These are phyloP conservation scores for Campaea margaritaria DNA, from an alignment of 2,888 invertebrate genomes.

Conservation along the genomic window DNA sequence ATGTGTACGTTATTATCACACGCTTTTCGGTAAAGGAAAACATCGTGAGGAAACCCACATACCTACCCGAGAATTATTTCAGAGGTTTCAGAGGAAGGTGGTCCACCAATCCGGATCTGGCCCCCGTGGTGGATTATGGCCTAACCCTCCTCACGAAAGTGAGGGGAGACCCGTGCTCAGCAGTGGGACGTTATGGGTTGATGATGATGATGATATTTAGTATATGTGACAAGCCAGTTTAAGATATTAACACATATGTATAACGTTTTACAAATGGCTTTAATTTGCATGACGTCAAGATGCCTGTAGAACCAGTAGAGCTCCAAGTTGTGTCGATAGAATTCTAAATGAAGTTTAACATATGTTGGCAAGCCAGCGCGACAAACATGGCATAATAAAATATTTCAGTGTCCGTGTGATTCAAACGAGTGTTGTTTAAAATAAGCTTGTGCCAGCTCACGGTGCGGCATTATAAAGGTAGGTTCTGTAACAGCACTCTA, in stretches of 20 bases:
- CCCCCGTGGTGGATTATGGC: too few relatives aligned
- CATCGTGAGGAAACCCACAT: too few relatives aligned
- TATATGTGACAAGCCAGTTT: background rate
- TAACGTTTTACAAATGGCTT: slow-evolving; percentile 16
- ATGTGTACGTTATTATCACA: too few relatives aligned
- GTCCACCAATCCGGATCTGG: too few relatives aligned
- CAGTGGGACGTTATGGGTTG: too few relatives aligned
- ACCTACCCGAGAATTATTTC: too few relatives aligned
- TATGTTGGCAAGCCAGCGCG: slow-evolving; percentile 27
- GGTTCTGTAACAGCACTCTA: background rate
- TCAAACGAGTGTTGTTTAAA: slow-evolving; percentile 15
- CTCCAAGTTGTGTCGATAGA: slow-evolving; percentile 23
- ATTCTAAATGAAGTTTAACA: slow-evolving; percentile 28
- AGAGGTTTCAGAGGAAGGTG: too few relatives aligned
- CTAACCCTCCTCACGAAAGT: too few relatives aligned
- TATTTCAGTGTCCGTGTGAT: slow-evolving; percentile 29
- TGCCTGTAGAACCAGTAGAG: slow-evolving; percentile 5
- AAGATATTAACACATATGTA: slow-evolving; percentile 2
- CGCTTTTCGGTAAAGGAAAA: too few relatives aligned
- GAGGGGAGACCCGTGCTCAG: too few relatives aligned
- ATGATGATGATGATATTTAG: too few relatives aligned
- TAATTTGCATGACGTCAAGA: slow-evolving; percentile 25
- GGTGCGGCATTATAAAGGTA: background rate
- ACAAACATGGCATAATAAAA: slow-evolving; percentile 31
- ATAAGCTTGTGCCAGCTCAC: slow-evolving; percentile 7